Evolutionary conservation across 2,113 vertebrate species (phyloP), one percentile per base, ranked within the genome.

Genomic region (Paratilapia polleni): DNA sequence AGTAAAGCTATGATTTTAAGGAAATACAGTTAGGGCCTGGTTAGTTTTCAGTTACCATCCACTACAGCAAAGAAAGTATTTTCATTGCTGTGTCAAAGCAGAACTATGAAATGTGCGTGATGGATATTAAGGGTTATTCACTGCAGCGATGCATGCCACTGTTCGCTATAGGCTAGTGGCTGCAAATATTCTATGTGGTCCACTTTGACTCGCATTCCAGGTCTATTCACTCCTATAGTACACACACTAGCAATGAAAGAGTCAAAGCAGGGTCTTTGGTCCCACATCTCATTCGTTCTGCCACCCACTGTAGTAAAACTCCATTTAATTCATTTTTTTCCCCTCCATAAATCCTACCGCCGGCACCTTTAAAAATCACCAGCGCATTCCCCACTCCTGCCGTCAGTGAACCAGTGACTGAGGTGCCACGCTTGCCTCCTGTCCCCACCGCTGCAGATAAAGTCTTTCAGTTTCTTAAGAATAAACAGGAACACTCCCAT

Each of bases 401-500:
- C 38, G 54, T 87, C 88, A 92, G 63, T 82, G 56, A 89, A 78
- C 81, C 88, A 87, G 82, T 85, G 88, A 94, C 92, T 87, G 94
- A 87, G 60, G 73, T 89, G 90, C 88, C 90, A 87, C 86, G 24
- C 81, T 87, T 19, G 15, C 88, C 95, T 91, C 94, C 92, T 88
- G n/a, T 76, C 76, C 91, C 93, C 87, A 73, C 73, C 84, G 92
- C 94, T 95, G 77, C 83, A 82, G 83, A 96, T 96, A 47, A 90
- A 94, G 93, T 91, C 90, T 88, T 81, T 95, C 93, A 93, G 94
- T 96, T 96, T 93, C 94, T 94, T 94, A 93, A 95, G 83, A 96
- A 89, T 94, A 95, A 96, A 97, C 95, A 96, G 94, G 96, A 96
- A 96, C 96, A 95, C 95, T 96, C 91, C 49, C 92, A 92, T 95